A percentile compares a stretch with the other conserved stretches of the same genome.
These are phyloP conservation scores for Eulemur mongoz DNA, from an alignment of 2,797 vertebrate species.

Conservation along the genomic window DNA sequence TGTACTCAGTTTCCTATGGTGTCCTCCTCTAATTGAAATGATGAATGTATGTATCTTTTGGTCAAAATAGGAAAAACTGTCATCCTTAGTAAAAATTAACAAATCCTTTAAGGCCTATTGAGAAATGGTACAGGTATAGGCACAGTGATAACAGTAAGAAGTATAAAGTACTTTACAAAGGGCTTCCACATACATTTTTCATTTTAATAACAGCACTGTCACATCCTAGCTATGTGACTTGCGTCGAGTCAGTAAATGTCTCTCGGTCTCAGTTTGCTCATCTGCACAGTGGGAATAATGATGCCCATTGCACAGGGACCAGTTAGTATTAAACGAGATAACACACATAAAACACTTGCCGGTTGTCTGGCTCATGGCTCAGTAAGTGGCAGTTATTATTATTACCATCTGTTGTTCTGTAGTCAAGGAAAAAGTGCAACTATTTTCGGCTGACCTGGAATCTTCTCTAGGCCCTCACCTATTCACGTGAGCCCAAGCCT, in stretches of 20 bases:
- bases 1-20: background rate
- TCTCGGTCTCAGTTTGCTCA: background rate
- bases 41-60: background rate
- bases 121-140: background rate
- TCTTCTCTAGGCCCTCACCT: background rate
- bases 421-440: background rate
- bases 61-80: background rate
- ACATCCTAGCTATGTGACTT: background rate
- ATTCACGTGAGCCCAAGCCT: too few species aligned
- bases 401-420: background rate
- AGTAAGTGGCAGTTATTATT: background rate
- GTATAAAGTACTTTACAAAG: background rate
- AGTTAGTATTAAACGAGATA: rapidly evolving
- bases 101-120: background rate
- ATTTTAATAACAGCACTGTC: background rate
- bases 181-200: background rate
- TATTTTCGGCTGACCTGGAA: background rate
- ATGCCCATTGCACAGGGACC: background rate
- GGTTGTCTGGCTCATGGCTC: background rate
- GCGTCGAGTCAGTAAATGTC: too few species aligned
- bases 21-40: background rate
- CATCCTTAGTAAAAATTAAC: background rate
- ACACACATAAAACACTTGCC: background rate
- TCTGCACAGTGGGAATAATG: background rate
- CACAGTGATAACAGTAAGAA: background rate